Conservation (phyloP, 2,888 invertebrate genomes). For the Caenorhabditis sp. region DNA sequence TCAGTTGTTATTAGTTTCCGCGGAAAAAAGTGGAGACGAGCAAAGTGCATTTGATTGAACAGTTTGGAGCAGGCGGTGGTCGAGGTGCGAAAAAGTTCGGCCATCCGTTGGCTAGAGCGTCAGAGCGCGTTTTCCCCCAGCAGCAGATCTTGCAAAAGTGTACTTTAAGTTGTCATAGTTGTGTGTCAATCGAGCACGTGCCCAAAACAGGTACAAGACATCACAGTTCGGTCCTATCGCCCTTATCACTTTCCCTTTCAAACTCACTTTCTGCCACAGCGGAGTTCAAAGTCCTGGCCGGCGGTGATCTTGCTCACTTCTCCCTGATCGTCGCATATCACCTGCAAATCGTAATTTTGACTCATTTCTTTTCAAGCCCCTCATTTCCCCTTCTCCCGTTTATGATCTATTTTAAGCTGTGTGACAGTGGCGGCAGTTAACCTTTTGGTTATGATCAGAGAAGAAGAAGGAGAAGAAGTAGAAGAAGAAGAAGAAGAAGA, state of each 20-base stretch:
- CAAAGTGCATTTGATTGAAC: too few species aligned
- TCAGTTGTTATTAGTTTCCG: conserved; percentile 31
- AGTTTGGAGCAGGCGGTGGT: too few species aligned
- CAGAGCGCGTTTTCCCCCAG: too few species aligned
- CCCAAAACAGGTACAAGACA: too few species aligned
- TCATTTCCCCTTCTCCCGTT: not conserved
- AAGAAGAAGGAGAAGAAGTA: not conserved
- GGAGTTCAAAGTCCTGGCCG: conserved; percentile 57
- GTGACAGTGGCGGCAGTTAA: too few species aligned
- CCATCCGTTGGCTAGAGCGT: too few species aligned
- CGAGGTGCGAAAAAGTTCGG: too few species aligned
- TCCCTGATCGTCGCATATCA: conserved; percentile 53
- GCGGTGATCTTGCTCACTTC: conserved; percentile 52
- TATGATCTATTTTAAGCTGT: not conserved
- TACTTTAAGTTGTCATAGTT: too few species aligned
- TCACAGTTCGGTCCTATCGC: too few species aligned
- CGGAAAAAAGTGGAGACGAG: too few species aligned
- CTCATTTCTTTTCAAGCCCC: not conserved
- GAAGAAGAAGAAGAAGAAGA: conserved; percentile 4
- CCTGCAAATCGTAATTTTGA: conserved; percentile 28
- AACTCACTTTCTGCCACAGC: conserved; percentile 59
- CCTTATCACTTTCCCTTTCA: conserved; percentile 13
- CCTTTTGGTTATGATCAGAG: conserved; percentile 6
- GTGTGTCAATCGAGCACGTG: too few species aligned
- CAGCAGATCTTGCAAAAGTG: too few species aligned